Conservation (phyloP, 2,888 invertebrate species). For the Esperia sulphurella region DNA sequence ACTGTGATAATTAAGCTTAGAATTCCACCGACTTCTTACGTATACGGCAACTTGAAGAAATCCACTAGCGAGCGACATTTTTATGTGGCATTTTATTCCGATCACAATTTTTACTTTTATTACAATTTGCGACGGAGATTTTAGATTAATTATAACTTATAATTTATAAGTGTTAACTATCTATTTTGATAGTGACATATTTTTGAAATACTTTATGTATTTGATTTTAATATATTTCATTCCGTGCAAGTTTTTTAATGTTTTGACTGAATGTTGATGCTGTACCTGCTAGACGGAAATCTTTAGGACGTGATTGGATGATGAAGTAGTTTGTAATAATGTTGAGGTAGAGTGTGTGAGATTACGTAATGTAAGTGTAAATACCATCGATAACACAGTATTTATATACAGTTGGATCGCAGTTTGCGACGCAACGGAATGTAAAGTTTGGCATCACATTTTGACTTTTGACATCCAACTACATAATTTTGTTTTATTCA, state of each 20-base stretch:
- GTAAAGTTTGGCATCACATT: conserved; percentile 53
- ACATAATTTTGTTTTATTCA: conserved; percentile 25
- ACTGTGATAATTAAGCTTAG: conserved; percentile 76
- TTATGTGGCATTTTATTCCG: conserved; percentile 51
- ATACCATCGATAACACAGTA: conserved; percentile 40
- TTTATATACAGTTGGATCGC: conserved; percentile 21
- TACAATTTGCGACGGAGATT: conserved; percentile 65
- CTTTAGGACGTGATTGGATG: conserved; percentile 40
- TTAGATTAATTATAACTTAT: conserved; percentile 30
- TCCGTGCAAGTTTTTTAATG: conserved; percentile 67
- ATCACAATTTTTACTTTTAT: conserved; percentile 67
- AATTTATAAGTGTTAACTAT: conserved; percentile 39
- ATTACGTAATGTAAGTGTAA: conserved; percentile 35
- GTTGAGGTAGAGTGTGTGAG: conserved; percentile 26
- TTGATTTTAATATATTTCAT: conserved; percentile 70
- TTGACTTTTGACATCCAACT: conserved; percentile 30
- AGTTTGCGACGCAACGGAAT: conserved; percentile 20
- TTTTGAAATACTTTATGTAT: conserved; percentile 73
- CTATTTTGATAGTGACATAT: conserved; percentile 64
- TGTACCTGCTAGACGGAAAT: conserved; percentile 50
- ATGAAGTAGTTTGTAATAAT: conserved; percentile 28
- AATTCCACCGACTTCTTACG: conserved; percentile 68
- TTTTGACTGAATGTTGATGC: conserved; percentile 65
- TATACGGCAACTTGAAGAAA: conserved; percentile 63
- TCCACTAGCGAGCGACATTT: conserved; percentile 56